A percentile compares a stretch with the other conserved stretches of the same genome.
Conservation (phyloP, 30 jellyfish, hydroid and myxozoan genomes). For the Pelagia noctiluca region DNA sequence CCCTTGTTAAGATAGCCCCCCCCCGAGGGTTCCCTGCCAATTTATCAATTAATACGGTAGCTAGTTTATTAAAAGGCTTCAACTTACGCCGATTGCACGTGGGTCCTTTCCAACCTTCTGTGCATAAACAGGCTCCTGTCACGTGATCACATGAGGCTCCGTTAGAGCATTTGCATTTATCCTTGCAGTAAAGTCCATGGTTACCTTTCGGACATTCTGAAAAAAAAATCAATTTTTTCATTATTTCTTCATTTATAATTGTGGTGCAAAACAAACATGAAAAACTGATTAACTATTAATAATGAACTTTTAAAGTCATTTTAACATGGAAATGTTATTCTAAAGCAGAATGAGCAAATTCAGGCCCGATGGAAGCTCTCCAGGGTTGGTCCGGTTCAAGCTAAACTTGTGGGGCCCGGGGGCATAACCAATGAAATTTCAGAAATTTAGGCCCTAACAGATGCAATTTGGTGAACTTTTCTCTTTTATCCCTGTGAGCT, state of each 20-base stretch:
- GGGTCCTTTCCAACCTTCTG: conserved; percentile 12
- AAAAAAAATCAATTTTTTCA: too few relatives aligned
- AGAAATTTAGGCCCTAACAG: too few relatives aligned
- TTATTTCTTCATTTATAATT: too few relatives aligned
- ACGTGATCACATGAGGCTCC: conserved; percentile 12
- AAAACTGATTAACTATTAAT: too few relatives aligned
- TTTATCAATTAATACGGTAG: not conserved
- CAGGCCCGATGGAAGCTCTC: not conserved
- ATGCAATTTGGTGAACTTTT: too few relatives aligned
- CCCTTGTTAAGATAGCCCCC: too few relatives aligned
- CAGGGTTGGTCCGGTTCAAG: not conserved
- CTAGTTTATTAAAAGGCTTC: too few relatives aligned
- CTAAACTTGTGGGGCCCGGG: too few relatives aligned
- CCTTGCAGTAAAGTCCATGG: not conserved
- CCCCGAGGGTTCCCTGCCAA: too few relatives aligned
- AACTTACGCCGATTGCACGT: not conserved
- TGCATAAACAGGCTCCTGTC: conserved; percentile 5
- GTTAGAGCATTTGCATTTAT: conserved; percentile 1
- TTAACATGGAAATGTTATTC: not conserved
- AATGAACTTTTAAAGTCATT: not conserved
- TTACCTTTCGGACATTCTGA: conserved; percentile 18
- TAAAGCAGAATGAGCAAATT: not conserved
- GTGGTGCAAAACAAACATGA: too few relatives aligned
- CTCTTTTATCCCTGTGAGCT: too few relatives aligned
- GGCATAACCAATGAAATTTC: too few relatives aligned